Conservation (phyloP, 2,113 vertebrate genomes). For the Onychostoma macrolepis region DNA sequence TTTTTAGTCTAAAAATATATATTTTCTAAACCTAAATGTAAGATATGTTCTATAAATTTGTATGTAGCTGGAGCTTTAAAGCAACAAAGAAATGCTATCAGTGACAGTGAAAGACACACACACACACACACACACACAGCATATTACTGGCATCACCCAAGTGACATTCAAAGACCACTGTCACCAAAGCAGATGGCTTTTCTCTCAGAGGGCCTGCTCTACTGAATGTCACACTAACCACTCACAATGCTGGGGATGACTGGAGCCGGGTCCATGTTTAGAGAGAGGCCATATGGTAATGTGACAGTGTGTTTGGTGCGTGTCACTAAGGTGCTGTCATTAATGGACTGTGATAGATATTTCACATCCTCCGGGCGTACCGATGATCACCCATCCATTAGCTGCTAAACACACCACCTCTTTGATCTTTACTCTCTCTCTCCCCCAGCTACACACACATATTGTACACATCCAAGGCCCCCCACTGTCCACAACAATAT, state of each 20-base stretch:
- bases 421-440: constrained; percentile 36
- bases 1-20: neutral
- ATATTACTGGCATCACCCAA: constrained; percentile 51
- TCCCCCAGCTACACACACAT: neutral
- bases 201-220: constrained; percentile 47
- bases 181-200: constrained; percentile 52
- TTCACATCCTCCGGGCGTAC: constrained; percentile 47
- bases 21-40: neutral
- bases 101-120: neutral
- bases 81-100: neutral
- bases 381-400: constrained; percentile 54
- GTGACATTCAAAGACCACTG: constrained; percentile 52
- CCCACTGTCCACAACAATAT: neutral
- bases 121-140: neutral
- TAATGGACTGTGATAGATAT: constrained; percentile 76
- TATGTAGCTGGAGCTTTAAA: neutral
- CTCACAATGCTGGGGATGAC: constrained; percentile 35
- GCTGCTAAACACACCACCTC: constrained; percentile 58
- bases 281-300: constrained; percentile 68
- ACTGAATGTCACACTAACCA: constrained; percentile 54
- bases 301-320: constrained; percentile 59
- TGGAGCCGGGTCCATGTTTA: constrained; percentile 35
- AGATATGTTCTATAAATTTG: neutral
- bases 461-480: neutral
- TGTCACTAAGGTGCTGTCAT: constrained; percentile 66